Evolutionary conservation across 1,140 invertebrate species (phyloP).

Genomic region (Scaptomyza hsui): DNA sequence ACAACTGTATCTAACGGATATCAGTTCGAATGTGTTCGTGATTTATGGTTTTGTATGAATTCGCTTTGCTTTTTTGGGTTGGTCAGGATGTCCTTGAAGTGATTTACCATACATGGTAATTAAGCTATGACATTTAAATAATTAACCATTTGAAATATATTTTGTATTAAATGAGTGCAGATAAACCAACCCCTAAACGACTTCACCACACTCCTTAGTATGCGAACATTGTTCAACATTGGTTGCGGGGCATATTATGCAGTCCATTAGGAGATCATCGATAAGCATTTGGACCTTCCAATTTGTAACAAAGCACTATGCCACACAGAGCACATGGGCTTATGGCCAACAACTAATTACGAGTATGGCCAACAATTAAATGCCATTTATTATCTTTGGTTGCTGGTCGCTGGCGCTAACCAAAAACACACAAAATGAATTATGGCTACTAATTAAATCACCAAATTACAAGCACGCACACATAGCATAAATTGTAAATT

Average conservation of each 20-base stretch:
- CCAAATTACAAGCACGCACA: slow-evolving; percentile 78
- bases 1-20: slow-evolving; percentile 27
- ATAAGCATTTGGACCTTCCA: slow-evolving; percentile 40
- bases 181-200: no score
- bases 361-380: slow-evolving; percentile 65
- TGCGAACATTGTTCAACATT: slow-evolving; percentile 19
- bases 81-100: background rate
- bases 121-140: background rate
- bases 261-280: slow-evolving; percentile 66
- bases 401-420: slow-evolving; percentile 14
- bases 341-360: slow-evolving; percentile 55
- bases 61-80: background rate
- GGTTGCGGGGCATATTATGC: slow-evolving; percentile 50
- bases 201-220: no score
- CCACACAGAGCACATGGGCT: slow-evolving; percentile 12
- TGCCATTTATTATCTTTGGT: slow-evolving; percentile 73
- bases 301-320: slow-evolving; percentile 33
- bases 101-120: slow-evolving; percentile 3
- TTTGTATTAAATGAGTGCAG: no score
- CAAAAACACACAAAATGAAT: slow-evolving; percentile 63
- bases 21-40: slow-evolving; percentile 10
- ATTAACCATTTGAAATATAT: background rate
- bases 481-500: slow-evolving; percentile 76
- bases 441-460: slow-evolving; percentile 79
- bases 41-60: slow-evolving; percentile 22